Evolutionary conservation across 92 coral and sea anemone species (phyloP), one percentile per base, ranked within the genome.

Genomic region (Nematostella vectensis): DNA sequence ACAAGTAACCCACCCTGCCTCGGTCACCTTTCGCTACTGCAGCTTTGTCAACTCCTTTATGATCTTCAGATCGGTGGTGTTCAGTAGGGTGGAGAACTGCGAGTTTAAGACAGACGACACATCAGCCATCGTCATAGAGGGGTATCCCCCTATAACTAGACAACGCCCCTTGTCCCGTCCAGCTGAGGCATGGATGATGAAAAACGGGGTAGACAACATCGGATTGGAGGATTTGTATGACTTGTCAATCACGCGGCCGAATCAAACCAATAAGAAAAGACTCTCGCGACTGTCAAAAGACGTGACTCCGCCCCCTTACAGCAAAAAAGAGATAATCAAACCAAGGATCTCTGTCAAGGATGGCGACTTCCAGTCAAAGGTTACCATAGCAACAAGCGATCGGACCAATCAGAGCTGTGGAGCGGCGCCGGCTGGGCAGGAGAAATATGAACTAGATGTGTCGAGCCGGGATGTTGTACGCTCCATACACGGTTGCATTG

Each of bases 21-120:
- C 89, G 30, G 65, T 91, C 29, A 51, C 65, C 13, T 50, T 91
- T 45, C 80, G 96, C 38, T 91, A 91, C 78, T 81, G 96, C 37
- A 63, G 82, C 1, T 91, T 91, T 53, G 78, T 71, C 37, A 80
- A 77, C 58, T 69, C 82, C 9, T 87, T 73, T 28, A 61, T 91
- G 29, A 83, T 86, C 2, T 61, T 91, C n/a, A 79, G 96, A 17
- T 77, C 98, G 6, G 88, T 83, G 4, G 83, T 89, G 22, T 70
- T 72, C 45, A 77, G 98, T 49, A 83, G 78, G 38, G 76, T 91
- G 28, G 95, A 85, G 50, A 87, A 91, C 65, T 91, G 98, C 57
- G 87, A 78, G 57, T 91, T 91, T 44, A 74, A 79, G 52, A 75
- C 76, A 24, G 98, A 80, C 2, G 98, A 91, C 33, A 76, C 82